Evolutionary conservation across 1,140 invertebrate species (phyloP).

Genomic region (Papilio xuthus): DNA sequence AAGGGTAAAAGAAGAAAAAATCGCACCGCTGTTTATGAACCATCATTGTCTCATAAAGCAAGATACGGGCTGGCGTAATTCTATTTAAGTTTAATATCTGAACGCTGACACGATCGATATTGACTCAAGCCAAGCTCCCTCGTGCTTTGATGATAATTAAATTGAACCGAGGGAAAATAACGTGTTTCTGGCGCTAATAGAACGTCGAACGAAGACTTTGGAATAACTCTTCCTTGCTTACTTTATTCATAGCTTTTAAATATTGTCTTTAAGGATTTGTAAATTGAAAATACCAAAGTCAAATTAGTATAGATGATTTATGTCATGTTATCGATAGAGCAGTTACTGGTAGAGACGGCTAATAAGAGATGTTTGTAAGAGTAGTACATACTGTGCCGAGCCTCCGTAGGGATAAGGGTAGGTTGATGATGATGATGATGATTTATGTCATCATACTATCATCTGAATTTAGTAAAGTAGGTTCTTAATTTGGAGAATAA

Average conservation of each 20-base stretch:
- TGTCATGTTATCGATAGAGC: no score
- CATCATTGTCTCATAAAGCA: constrained; percentile 38
- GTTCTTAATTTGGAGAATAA: no score
- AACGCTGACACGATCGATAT: constrained; percentile 21
- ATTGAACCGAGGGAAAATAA: constrained; percentile 26
- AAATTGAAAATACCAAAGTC: no score
- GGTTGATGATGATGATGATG: no score
- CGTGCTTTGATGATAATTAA: constrained; percentile 36
- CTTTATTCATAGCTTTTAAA: neutral
- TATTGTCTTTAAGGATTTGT: no score
- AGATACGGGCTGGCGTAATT: constrained; percentile 36
- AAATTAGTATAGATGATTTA: no score
- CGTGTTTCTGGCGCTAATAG: constrained; percentile 7
- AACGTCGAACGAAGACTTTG: neutral
- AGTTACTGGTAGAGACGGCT: no score
- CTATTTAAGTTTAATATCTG: constrained; percentile 33
- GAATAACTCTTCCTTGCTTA: neutral
- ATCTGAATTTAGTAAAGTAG: no score
- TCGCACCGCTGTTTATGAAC: constrained; percentile 35
- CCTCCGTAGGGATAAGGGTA: no score
- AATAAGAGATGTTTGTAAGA: no score
- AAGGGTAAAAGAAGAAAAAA: constrained; percentile 35
- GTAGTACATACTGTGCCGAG: no score
- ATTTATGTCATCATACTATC: no score
- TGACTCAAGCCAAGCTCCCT: constrained; percentile 18